Conservation (phyloP, 2,888 invertebrate species). For the Trachelus troglodyta region DNA sequence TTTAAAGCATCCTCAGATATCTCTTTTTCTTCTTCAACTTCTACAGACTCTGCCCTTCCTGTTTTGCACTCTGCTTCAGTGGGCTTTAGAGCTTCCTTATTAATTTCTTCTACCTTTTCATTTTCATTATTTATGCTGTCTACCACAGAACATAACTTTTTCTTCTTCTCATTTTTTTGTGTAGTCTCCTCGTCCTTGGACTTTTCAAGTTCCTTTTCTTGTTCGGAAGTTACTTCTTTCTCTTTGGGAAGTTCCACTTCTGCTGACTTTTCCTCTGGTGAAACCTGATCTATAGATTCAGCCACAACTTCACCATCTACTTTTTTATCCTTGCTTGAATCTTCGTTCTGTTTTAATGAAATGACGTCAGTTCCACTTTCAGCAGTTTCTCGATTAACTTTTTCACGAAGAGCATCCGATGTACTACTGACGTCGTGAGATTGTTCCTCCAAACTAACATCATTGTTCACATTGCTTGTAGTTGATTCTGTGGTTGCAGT, state of each 20-base stretch:
- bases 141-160: neutral
- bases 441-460: constrained; percentile 18
- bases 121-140: neutral
- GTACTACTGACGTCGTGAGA: constrained; percentile 20
- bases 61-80: neutral
- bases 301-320: neutral
- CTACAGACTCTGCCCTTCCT: neutral
- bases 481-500: neutral
- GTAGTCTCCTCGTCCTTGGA: neutral
- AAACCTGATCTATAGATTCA: neutral
- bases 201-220: neutral
- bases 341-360: neutral
- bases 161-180: neutral
- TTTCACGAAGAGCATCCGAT: constrained; percentile 1
- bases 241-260: neutral
- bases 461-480: neutral
- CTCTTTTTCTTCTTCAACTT: neutral
- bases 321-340: neutral
- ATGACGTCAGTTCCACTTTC: neutral
- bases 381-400: constrained; percentile 4
- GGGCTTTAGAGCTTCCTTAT: neutral
- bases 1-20: neutral
- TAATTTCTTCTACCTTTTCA: neutral
- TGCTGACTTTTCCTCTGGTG: neutral
- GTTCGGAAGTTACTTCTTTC: neutral